These are phyloP conservation scores for Antheraea pernyi DNA, from an alignment of 1,140 invertebrate species.

Conservation along the genomic window DNA sequence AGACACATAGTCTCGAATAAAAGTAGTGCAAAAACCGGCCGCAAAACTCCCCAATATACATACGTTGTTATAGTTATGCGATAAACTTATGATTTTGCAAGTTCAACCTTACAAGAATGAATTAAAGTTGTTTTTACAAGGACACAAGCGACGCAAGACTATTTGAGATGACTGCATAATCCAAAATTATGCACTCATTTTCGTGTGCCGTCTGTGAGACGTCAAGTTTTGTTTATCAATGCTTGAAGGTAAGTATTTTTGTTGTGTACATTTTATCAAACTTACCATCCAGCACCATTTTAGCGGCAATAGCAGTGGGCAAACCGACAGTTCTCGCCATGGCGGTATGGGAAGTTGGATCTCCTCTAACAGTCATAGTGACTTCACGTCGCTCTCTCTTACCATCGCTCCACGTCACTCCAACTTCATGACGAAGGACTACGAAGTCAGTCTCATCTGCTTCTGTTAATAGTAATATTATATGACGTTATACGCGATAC, in stretches of 20 bases:
- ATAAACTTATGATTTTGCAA: too few species aligned
- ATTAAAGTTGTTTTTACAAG: too few species aligned
- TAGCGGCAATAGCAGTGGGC: conserved; percentile 96
- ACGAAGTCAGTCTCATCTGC: conserved; percentile 95
- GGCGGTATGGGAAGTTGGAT: conserved; percentile 92
- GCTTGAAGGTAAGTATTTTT: neutral
- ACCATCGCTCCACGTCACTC: conserved; percentile 94
- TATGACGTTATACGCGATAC: neutral
- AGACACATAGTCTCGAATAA: too few species aligned
- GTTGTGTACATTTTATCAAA: neutral
- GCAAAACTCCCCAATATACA: too few species aligned
- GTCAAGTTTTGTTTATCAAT: too few species aligned
- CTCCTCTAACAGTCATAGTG: conserved; percentile 96
- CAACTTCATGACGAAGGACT: conserved; percentile 95
- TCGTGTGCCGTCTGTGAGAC: too few species aligned
- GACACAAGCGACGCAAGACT: too few species aligned
- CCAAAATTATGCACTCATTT: too few species aligned
- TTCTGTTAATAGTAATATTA: conserved; percentile 67
- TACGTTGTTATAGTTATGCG: too few species aligned
- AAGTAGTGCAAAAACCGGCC: too few species aligned
- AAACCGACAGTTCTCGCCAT: conserved; percentile 99
- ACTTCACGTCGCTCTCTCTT: conserved; percentile 91
- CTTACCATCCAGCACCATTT: conserved; percentile 97
- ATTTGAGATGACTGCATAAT: too few species aligned
- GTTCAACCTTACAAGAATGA: too few species aligned